phyloP scores from a whole-genome alignment of 2,797 vertebrate genomes.

The Spinibarbus caldwelli region DNA sequence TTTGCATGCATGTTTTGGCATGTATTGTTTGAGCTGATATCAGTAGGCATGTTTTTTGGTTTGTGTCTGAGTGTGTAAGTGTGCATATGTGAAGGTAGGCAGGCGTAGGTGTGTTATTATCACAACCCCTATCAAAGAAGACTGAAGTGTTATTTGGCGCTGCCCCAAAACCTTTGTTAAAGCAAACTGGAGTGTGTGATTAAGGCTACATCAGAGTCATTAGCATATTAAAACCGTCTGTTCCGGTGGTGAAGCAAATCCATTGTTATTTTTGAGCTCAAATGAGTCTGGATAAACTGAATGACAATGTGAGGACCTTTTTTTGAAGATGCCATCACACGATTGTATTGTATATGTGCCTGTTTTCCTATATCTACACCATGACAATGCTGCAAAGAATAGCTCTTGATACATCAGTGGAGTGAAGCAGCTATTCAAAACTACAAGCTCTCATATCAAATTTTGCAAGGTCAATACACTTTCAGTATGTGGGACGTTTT shows the following conservation, averaged over 20 bases:
- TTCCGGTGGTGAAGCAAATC: not conserved
- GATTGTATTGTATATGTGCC: not conserved
- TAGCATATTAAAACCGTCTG: slow-evolving; percentile 15
- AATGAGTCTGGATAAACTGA: not conserved
- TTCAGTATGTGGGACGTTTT: not conserved
- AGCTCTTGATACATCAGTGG: not conserved
- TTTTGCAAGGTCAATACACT: not conserved
- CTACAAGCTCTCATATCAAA: not conserved
- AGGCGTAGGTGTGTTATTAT: slow-evolving; percentile 13
- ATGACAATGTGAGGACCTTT: not conserved
- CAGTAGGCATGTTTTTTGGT: slow-evolving; percentile 5
- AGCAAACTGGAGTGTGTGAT: slow-evolving; percentile 22
- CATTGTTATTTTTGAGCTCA: slow-evolving; percentile 19
- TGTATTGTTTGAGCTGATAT: slow-evolving; percentile 21
- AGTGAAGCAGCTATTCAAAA: slow-evolving; percentile 2
- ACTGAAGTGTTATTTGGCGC: slow-evolving; percentile 7
- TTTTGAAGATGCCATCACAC: not conserved
- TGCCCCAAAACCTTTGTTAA: slow-evolving; percentile 23
- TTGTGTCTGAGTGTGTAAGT: slow-evolving; percentile 6
- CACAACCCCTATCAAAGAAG: slow-evolving; percentile 18
- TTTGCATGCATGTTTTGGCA: not conserved
- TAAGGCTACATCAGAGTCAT: slow-evolving; percentile 1
- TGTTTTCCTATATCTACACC: not conserved
- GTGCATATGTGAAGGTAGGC: not conserved
- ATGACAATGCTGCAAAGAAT: not conserved